A percentile compares a stretch with the other conserved stretches of the same genome.
Conservation (phyloP, 2,113 vertebrate species). For the Ursus arctos region DNA sequence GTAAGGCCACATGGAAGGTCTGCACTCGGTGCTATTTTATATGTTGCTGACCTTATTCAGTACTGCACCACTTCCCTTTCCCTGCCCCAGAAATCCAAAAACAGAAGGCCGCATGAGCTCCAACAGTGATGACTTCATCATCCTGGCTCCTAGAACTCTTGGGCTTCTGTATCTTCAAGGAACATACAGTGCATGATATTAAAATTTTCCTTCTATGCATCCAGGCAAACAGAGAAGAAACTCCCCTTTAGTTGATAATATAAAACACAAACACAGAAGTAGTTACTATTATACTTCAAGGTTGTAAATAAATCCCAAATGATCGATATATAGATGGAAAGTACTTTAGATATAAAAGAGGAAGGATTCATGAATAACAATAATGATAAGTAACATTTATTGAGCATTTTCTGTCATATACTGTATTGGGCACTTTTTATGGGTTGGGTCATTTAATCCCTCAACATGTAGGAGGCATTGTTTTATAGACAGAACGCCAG, state of each 20-base stretch:
- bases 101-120: neutral
- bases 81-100: neutral
- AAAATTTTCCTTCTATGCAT: neutral
- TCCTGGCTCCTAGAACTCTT: neutral
- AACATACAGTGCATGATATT: neutral
- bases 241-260: neutral
- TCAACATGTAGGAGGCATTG: neutral
- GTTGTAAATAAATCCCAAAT: constrained; percentile 43
- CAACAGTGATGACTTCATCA: neutral
- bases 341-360: constrained; percentile 38
- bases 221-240: constrained; percentile 23
- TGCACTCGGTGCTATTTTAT: neutral
- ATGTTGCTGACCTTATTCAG: constrained; percentile 12
- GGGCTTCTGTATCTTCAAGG: neutral
- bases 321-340: neutral
- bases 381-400: constrained; percentile 30
- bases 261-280: neutral
- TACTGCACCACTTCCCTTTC: neutral
- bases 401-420: constrained; percentile 10
- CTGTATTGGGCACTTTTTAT: neutral
- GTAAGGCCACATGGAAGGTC: neutral
- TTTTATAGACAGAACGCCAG: neutral
- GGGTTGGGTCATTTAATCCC: neutral
- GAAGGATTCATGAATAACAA: constrained; percentile 16
- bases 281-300: neutral